Evolutionary conservation across 2,113 vertebrate genomes (phyloP), one percentile per base, ranked within the genome.

Genomic region (Dicrurus megarhynchus): DNA sequence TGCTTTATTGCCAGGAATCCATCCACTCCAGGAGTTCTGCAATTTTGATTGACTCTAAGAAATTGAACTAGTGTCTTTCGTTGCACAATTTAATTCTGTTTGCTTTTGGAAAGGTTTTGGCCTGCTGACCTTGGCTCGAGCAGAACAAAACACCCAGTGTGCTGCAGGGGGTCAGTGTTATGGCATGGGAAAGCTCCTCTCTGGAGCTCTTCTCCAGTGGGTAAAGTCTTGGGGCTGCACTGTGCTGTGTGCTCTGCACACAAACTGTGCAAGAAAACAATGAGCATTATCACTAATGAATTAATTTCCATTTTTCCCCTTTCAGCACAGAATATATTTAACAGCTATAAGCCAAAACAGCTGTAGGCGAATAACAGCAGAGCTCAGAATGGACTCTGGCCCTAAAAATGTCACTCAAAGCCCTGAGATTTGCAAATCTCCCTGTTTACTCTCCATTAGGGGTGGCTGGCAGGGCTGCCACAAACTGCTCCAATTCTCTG

Each of bases 301-400:
- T 61, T 67, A 18, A 68, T 76, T 41, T 26, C 46, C 70, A 17
- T 56, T 93, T 78, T 27, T 2, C 1, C 60, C 81, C 56, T 84
- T 93, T 84, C 78, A 90, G 61, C 88, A 80, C 76, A 65, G 68
- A 56, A 76, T 80, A 52, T 21, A 61, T 53, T 78, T n/a, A 84
- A 61, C 30, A 68, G 49, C 21, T 47, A 9, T 8, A 85, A 91
- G 67, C 44, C 70, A 47, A 78, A 91, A 35, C 24, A 61, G 50
- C 61, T 70, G 55, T 24, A 35, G 50, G 63, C 0, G 0, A 75
- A 37, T 18, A 74, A 86, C 55, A 83, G 10, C 46, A 22, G 1
- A 74, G 86, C 3, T 84, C 47, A 70, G 64, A 24, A 59, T 10
- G 19, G 59, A 39, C 28, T 57, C 55, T 73, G 50, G 27, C 60